Conservation (phyloP, 2,113 vertebrate species). For the Dicerorhinus sumatrensis region DNA sequence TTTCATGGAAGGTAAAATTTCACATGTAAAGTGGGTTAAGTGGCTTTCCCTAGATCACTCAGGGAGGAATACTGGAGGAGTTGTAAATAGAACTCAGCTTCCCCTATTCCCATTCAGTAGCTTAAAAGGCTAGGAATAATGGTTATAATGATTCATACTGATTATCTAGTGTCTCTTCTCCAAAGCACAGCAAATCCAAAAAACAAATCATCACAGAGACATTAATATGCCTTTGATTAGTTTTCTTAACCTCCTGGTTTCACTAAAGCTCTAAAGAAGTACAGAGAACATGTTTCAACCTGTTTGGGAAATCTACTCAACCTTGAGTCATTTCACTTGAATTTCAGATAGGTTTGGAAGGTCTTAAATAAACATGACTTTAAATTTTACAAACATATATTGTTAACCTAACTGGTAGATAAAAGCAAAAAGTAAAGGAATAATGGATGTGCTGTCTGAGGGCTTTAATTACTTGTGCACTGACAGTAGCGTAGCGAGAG, state of each 20-base stretch:
- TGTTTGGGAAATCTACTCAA: neutral
- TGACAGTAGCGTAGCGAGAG: neutral
- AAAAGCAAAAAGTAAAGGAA: neutral
- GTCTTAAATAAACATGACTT: slow-evolving; percentile 51
- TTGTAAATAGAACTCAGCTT: slow-evolving; percentile 34
- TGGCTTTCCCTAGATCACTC: slow-evolving; percentile 28
- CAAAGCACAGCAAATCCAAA: slow-evolving; percentile 35
- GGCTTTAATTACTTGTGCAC: neutral
- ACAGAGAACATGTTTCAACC: neutral
- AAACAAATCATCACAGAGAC: slow-evolving; percentile 39
- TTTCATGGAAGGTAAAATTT: neutral
- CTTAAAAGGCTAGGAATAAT: slow-evolving; percentile 46
- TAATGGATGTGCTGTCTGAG: neutral
- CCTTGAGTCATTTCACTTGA: slow-evolving; percentile 19
- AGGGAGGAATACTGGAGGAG: neutral
- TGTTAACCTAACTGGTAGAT: slow-evolving; percentile 16
- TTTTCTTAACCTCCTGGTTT: slow-evolving; percentile 24
- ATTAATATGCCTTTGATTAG: neutral
- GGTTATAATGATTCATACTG: neutral
- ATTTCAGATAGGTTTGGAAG: slow-evolving; percentile 52
- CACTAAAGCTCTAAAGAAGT: slow-evolving; percentile 9
- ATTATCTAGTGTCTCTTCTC: slow-evolving; percentile 36
- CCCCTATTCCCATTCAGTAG: neutral
- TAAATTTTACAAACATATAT: slow-evolving; percentile 51
- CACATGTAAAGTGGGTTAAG: neutral